A percentile compares a stretch with the other conserved stretches of the same genome.
Evolutionary conservation across 2,888 invertebrate genomes (phyloP).

Genomic region (Therioaphis trifolii): DNA sequence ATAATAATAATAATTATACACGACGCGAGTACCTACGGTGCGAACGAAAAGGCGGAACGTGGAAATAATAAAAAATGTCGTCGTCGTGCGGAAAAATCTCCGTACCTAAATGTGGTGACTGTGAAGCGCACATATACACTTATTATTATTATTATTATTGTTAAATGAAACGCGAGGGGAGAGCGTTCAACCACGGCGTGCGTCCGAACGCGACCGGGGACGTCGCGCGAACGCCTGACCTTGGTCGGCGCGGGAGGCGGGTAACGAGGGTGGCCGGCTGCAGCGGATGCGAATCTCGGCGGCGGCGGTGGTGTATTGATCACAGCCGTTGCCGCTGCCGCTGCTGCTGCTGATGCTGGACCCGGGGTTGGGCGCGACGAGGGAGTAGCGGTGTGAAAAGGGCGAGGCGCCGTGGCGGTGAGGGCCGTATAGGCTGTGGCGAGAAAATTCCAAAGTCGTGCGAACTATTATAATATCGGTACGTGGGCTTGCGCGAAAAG

Average conservation of each 20-base stretch:
- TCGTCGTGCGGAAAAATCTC: neutral
- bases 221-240: slow-evolving; percentile 3
- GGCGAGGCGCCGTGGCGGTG: neutral
- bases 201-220: neutral
- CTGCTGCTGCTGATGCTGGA: slow-evolving; percentile 23
- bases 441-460: neutral
- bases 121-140: too few relatives aligned
- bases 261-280: neutral
- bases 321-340: neutral
- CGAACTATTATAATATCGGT: neutral
- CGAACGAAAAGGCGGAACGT: neutral
- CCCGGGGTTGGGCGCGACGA: slow-evolving; percentile 4
- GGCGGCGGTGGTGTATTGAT: slow-evolving; percentile 46
- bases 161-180: neutral
- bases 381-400: neutral
- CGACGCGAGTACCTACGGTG: too few relatives aligned
- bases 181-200: neutral
- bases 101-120: too few relatives aligned
- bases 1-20: neutral
- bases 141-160: too few relatives aligned
- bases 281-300: slow-evolving; percentile 26
- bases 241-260: neutral
- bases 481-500: too few relatives aligned
- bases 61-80: neutral
- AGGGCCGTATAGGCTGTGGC: neutral